Evolutionary conservation across 1,140 invertebrate genomes (phyloP), one percentile per base, ranked within the genome.

Genomic region (Choristoneura fumiferana): DNA sequence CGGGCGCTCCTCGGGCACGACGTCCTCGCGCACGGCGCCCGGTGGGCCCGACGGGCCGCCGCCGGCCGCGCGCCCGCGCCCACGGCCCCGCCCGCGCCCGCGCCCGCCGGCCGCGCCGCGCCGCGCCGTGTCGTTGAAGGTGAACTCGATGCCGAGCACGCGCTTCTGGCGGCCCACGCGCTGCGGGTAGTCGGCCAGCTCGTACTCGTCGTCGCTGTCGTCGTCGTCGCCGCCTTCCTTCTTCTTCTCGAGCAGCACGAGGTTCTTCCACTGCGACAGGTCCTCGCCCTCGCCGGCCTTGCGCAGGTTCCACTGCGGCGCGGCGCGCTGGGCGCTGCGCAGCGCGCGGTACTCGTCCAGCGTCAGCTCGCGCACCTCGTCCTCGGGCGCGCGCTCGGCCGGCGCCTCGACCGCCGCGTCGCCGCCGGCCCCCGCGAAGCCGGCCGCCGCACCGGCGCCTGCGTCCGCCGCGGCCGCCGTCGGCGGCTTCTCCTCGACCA

Each of bases 281-380:
- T 97, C 96, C 81, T 98, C 96, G 35, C 97, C 97, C 90, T 98
- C 96, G 38, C 96, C 96, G 57, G 97, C 95, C 88, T 97, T 97
- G 59, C 97, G 93, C 66, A 97, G 87, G 85, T 98, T 98, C 78
- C 95, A 98, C 65, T 94, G 93, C 18, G 96, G 96, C 75, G 95
- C 95, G 38, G 92, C 92, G 73, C 95, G 92, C 56, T 92, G 92
- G 58, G 92, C 92, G 74, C 91, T 92, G 67, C 94, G 93, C 70
- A 95, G 87, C 58, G 95, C 95, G 86, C 96, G 97, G 93, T 95
- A 98, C 91, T 97, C 96, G 76, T 97, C 96, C 49, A 97, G 89
- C 38, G 96, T 98, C 58, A 96, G 89, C 90, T 95, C 94, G 63
- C 94, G 94, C 62, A 93, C 91, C 84, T 95, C 95, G 66, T 95